phyloP scores from a whole-genome alignment of 2,888 invertebrate genomes.

The Physocephala rufipes region DNA sequence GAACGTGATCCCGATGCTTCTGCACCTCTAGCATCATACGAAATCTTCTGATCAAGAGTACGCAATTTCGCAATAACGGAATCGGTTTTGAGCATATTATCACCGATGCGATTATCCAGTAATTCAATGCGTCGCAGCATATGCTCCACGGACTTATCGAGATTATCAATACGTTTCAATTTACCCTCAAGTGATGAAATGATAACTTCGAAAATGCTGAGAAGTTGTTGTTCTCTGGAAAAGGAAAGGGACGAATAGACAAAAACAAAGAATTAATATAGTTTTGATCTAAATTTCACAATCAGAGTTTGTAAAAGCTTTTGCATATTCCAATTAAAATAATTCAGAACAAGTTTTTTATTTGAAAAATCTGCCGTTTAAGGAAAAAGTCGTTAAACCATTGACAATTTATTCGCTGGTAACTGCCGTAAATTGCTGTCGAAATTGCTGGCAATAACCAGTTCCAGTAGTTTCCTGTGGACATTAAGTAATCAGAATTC shows the following conservation, averaged over 20 bases:
- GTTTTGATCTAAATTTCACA: too few species aligned
- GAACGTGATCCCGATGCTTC: conserved; percentile 47
- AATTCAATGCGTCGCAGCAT: conserved; percentile 86
- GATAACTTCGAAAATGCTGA: conserved; percentile 89
- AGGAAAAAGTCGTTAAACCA: too few species aligned
- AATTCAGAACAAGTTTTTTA: too few species aligned
- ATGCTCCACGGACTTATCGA: conserved; percentile 88
- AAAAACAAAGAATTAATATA: not conserved
- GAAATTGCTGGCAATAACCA: not conserved
- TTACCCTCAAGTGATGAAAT: conserved; percentile 89
- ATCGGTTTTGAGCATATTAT: conserved; percentile 86
- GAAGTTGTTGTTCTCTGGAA: conserved; percentile 84
- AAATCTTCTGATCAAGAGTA: conserved; percentile 78
- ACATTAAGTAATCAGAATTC: conserved; percentile 5
- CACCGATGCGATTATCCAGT: conserved; percentile 81
- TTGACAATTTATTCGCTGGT: too few species aligned
- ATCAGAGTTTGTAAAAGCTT: too few species aligned
- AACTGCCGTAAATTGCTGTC: too few species aligned
- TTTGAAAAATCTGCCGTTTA: too few species aligned
- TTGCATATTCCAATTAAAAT: too few species aligned
- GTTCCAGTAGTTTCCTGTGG: not conserved
- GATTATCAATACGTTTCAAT: conserved; percentile 85
- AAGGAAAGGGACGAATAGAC: conserved; percentile 6
- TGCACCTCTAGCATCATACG: conserved; percentile 55
- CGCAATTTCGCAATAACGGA: conserved; percentile 81